A percentile compares a stretch with the other conserved stretches of the same genome.
Evolutionary conservation across 2,888 invertebrate genomes (phyloP).

Genomic region (Acleris holmiana): DNA sequence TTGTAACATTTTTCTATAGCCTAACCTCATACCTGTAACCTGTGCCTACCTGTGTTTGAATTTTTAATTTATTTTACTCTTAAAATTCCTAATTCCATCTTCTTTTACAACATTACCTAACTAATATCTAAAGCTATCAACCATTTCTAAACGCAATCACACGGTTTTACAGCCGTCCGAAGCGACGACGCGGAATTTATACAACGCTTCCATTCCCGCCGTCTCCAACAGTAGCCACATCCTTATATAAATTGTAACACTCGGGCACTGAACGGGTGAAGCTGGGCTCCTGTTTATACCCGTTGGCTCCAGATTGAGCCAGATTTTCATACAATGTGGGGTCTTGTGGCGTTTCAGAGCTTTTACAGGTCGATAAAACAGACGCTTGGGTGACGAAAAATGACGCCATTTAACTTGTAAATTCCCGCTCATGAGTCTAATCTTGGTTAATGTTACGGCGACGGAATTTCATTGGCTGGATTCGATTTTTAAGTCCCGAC

Average conservation of each 20-base stretch:
- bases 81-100: too few relatives aligned
- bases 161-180: constrained; percentile 31
- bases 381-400: constrained; percentile 63
- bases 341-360: constrained; percentile 48
- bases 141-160: constrained; percentile 29
- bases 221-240: constrained; percentile 10
- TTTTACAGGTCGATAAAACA: constrained; percentile 72
- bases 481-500: constrained; percentile 24
- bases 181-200: constrained; percentile 58
- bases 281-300: not conserved
- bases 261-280: not conserved
- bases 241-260: not conserved
- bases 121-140: constrained; percentile 21
- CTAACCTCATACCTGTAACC: too few relatives aligned
- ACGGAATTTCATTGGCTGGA: constrained; percentile 42
- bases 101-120: too few relatives aligned
- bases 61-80: too few relatives aligned
- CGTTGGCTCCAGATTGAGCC: constrained; percentile 6
- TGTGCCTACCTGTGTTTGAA: too few relatives aligned
- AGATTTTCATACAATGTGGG: not conserved
- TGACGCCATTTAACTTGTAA: constrained; percentile 66
- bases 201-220: not conserved
- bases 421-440: constrained; percentile 55
- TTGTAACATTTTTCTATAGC: too few relatives aligned
- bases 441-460: constrained; percentile 45